Percentiles rank a stretch among this genome's conserved stretches.
Evolutionary conservation across 2,113 vertebrate species (phyloP).

Genomic region (Prunella himalayana): DNA sequence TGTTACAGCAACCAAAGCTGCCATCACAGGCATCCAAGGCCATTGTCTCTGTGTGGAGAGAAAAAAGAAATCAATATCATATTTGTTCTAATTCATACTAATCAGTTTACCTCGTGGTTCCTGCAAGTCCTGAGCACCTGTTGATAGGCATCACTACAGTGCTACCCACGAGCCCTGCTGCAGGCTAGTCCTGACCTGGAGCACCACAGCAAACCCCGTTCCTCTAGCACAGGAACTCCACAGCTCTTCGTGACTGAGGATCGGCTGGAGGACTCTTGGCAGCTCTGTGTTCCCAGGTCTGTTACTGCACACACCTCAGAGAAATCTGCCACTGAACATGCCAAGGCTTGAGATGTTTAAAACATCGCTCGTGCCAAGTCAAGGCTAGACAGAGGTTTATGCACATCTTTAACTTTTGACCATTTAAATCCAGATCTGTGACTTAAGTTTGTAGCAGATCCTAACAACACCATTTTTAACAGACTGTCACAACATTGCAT

Average conservation of each 20-base stretch:
- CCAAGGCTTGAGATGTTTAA: background rate
- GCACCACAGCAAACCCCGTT: background rate
- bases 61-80: constrained; percentile 78
- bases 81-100: constrained; percentile 64
- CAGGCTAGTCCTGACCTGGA: constrained; percentile 12
- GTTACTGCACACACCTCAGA: background rate
- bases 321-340: background rate
- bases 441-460: background rate
- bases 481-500: constrained; percentile 36
- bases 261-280: background rate
- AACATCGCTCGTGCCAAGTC: background rate
- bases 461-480: background rate
- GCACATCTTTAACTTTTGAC: constrained; percentile 12
- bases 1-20: constrained; percentile 93
- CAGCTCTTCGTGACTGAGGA: background rate
- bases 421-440: background rate
- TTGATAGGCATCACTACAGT: background rate
- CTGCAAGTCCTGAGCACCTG: constrained; percentile 60
- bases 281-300: background rate
- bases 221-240: background rate
- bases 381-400: background rate
- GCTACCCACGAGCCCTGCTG: background rate
- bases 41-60: constrained; percentile 88
- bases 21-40: constrained; percentile 98
- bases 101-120: constrained; percentile 55